Evolutionary conservation across 2,888 invertebrate species (phyloP).

Genomic region (Caenorhabditis imperialis): DNA sequence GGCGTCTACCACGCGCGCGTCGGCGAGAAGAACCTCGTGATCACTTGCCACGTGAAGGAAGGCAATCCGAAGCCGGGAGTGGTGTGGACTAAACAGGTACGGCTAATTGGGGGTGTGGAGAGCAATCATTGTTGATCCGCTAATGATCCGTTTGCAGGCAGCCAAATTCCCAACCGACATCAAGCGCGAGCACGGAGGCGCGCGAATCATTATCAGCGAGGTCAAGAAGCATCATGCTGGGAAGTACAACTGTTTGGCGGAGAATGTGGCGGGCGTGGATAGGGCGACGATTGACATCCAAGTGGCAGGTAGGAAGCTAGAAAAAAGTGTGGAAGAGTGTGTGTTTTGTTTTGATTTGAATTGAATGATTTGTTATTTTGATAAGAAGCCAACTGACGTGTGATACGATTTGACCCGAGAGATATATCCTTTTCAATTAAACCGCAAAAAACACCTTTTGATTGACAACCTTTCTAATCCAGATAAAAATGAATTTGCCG

Average conservation of each 20-base stretch:
- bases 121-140: conserved; percentile 2
- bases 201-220: conserved; percentile 39
- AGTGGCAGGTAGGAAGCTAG: conserved; percentile 61
- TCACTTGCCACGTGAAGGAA: conserved; percentile 65
- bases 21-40: conserved; percentile 58
- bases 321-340: too few relatives aligned
- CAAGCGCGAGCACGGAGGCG: conserved; percentile 35
- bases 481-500: too few relatives aligned
- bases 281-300: conserved; percentile 50
- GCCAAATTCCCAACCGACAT: conserved; percentile 47
- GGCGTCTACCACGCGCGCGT: conserved; percentile 52
- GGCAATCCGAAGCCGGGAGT: conserved; percentile 70
- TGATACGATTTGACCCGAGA: conserved; percentile 10
- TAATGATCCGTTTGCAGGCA: conserved; percentile 27
- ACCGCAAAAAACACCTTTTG: too few relatives aligned
- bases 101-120: conserved; percentile 13
- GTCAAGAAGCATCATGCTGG: conserved; percentile 57
- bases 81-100: conserved; percentile 63
- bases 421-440: too few relatives aligned
- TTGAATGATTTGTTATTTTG: conserved; percentile 2
- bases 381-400: background rate
- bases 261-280: conserved; percentile 54
- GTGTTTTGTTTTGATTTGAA: background rate
- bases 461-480: too few relatives aligned
- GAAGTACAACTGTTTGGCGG: conserved; percentile 57